These are phyloP conservation scores for Umimayanthus chanpuru DNA, from an alignment of 92 coral and sea anemone species.

Conservation along the genomic window DNA sequence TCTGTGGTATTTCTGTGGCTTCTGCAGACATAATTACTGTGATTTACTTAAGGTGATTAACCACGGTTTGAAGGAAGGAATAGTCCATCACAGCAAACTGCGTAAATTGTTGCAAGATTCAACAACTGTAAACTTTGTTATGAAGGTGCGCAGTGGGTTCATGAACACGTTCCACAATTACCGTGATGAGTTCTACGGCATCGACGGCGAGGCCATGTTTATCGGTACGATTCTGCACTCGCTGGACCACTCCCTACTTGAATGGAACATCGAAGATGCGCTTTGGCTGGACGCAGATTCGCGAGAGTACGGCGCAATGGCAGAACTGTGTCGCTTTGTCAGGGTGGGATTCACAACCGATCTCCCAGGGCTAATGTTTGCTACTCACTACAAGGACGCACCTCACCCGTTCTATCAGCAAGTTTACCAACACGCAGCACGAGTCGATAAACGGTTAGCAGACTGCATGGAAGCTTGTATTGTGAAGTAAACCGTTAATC, in stretches of 20 bases:
- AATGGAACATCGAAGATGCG: slow-evolving; percentile 5
- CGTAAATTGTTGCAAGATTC: slow-evolving; percentile 11
- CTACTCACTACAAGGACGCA: not conserved
- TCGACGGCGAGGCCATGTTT: not conserved
- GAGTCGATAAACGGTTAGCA: too few relatives aligned
- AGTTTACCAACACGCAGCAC: too few relatives aligned
- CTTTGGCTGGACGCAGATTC: slow-evolving; percentile 24
- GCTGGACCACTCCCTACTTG: slow-evolving; percentile 10
- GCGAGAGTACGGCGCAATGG: slow-evolving; percentile 19
- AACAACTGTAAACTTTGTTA: not conserved
- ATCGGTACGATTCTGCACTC: not conserved
- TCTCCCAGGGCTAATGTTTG: slow-evolving; percentile 10
- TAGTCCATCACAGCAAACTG: not conserved
- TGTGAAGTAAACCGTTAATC: not conserved
- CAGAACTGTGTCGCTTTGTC: slow-evolving; percentile 17
- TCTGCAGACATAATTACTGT: not conserved
- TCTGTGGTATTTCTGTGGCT: too few relatives aligned
- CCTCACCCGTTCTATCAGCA: too few relatives aligned
- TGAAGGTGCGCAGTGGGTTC: slow-evolving; percentile 5
- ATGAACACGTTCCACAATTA: not conserved
- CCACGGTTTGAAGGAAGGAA: not conserved
- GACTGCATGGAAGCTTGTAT: slow-evolving; percentile 28
- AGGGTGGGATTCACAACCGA: slow-evolving; percentile 24
- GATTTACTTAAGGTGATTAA: not conserved
- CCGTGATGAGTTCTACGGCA: slow-evolving; percentile 22